phyloP scores from a whole-genome alignment of 2,888 invertebrate genomes.

The Agrilus cyanescens region DNA sequence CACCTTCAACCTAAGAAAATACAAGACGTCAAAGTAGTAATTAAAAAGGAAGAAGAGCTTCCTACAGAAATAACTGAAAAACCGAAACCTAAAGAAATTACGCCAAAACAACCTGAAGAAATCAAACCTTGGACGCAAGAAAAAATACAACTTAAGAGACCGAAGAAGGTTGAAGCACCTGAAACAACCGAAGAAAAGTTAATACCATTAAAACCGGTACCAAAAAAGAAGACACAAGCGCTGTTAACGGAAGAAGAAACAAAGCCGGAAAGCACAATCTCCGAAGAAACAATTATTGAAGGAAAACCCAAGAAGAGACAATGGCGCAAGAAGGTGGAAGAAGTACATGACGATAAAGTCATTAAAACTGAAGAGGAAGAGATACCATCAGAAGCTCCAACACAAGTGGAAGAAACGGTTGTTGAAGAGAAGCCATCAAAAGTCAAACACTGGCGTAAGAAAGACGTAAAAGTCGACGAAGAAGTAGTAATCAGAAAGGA shows the following conservation, averaged over 20 bases:
- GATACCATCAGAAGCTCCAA: too few species aligned
- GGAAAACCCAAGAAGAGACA: constrained; percentile 8
- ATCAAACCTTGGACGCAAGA: too few species aligned
- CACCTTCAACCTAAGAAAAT: not conserved
- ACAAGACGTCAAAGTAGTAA: not conserved
- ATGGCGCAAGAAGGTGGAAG: constrained; percentile 8
- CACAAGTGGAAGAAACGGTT: constrained; percentile 46
- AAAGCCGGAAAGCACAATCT: constrained; percentile 1
- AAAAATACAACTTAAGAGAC: too few species aligned
- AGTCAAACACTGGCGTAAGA: constrained; percentile 4
- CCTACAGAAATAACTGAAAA: constrained; percentile 1
- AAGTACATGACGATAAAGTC: constrained; percentile 19
- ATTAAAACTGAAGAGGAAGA: constrained; percentile 36
- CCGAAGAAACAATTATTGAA: too few species aligned
- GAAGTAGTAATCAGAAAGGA: constrained; percentile 9
- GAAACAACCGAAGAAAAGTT: too few species aligned
- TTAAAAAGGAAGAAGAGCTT: not conserved
- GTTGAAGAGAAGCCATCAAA: constrained; percentile 37
- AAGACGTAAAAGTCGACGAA: constrained; percentile 12
- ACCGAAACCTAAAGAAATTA: too few species aligned
- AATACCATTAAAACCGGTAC: too few species aligned
- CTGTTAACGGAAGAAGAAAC: constrained; percentile 1
- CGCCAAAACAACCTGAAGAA: too few species aligned
- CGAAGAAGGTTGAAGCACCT: too few species aligned
- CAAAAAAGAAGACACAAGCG: not conserved